Percentiles rank a stretch among this genome's conserved stretches.
Conservation (phyloP, 2,797 vertebrate genomes). For the Furcifer pardalis region DNA sequence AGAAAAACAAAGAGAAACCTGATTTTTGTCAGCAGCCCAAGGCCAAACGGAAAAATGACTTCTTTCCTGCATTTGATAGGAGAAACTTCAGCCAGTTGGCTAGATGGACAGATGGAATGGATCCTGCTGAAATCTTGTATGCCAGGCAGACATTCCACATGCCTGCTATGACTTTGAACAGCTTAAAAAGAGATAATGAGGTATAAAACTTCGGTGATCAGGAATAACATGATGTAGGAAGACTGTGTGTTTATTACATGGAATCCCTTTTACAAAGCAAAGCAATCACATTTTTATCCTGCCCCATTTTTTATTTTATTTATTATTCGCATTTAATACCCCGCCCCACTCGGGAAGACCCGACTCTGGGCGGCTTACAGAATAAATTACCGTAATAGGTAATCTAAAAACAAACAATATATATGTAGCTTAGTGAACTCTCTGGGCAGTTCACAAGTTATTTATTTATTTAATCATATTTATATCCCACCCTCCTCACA, state of each 20-base stretch:
- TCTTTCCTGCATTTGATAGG: slow-evolving; percentile 9
- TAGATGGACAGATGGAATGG: not conserved
- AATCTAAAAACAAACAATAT: too few species aligned
- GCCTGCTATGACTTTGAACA: not conserved
- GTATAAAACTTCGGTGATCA: not conserved
- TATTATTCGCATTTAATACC: too few species aligned
- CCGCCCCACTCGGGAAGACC: too few species aligned
- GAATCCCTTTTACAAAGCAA: too few species aligned
- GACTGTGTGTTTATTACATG: not conserved
- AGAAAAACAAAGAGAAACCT: slow-evolving; percentile 11
- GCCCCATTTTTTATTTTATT: too few species aligned
- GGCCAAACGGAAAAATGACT: not conserved
- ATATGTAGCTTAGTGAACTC: too few species aligned
- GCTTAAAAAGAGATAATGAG: not conserved
- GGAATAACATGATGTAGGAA: not conserved
- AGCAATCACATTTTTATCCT: not conserved
- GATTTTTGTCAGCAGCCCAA: not conserved
- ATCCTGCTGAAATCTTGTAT: not conserved
- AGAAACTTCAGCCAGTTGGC: not conserved
- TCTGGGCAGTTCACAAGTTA: too few species aligned
- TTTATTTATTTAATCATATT: too few species aligned
- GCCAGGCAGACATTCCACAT: not conserved
- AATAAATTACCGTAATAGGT: too few species aligned
- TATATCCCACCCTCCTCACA: too few species aligned
- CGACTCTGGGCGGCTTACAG: too few species aligned